Evolutionary conservation across 2,113 vertebrate species (phyloP).

Genomic region (Brachyistius frenatus): DNA sequence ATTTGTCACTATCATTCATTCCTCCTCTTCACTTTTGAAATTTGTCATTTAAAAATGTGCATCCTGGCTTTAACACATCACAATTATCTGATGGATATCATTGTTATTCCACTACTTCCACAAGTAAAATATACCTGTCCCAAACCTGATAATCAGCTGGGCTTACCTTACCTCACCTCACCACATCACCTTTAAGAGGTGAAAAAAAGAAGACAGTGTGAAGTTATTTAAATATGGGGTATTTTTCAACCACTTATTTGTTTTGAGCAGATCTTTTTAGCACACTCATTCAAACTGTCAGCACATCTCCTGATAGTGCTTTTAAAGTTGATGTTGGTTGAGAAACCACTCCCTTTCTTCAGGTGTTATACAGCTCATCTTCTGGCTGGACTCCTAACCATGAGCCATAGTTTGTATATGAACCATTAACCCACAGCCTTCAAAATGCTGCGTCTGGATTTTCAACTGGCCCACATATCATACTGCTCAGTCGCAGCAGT

Average conservation of each 20-base stretch:
- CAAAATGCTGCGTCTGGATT: slow-evolving; percentile 55
- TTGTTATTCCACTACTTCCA: background rate
- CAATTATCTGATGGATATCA: no score
- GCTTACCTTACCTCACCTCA: background rate
- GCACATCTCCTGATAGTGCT: slow-evolving; percentile 15
- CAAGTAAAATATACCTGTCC: background rate
- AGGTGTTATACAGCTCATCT: slow-evolving; percentile 27
- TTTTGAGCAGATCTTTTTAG: slow-evolving; percentile 13
- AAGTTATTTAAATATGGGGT: slow-evolving; percentile 13
- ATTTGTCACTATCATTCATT: no score
- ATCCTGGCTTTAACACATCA: no score
- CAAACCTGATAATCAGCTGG: background rate
- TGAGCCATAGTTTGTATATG: slow-evolving; percentile 55
- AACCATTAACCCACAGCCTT: slow-evolving; percentile 63
- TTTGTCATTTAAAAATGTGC: no score
- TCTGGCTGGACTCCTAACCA: slow-evolving; percentile 13
- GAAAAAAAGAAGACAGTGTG: slow-evolving; percentile 10
- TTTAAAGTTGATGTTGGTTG: background rate
- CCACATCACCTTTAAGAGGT: background rate
- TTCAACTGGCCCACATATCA: slow-evolving; percentile 37
- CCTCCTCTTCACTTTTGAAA: no score
- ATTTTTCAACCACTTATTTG: slow-evolving; percentile 14
- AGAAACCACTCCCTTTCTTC: slow-evolving; percentile 38
- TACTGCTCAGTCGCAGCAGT: slow-evolving; percentile 49
- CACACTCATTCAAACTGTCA: background rate